Base-by-base conservation (phyloP, 2,888 invertebrate species). In the Anticlea derivata region DNA sequence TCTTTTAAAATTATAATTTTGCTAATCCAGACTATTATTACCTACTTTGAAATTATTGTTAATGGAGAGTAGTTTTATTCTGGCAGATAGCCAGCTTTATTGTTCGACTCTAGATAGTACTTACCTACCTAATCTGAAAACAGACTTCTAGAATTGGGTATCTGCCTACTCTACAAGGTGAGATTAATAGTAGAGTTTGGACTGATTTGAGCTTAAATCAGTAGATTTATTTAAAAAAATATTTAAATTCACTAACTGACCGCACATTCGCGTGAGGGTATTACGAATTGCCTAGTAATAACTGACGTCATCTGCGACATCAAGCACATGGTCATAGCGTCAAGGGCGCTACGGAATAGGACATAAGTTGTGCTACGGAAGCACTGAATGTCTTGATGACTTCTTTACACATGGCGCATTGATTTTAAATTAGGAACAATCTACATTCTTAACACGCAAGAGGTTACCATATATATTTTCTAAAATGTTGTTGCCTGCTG, bases 301-400 rank as follows among this genome's bases (percentile, higher is more conserved):
- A 30, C 1, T 60, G 60, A 61, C 59, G 57, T 61, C 52, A 61
- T 53, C 51, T 26, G 54, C 48, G 52, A 57, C 46, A 51, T 41
- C 41, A 51, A 51, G 45, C 47, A 53, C 61, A 69, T 65, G 66
- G 63, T 55, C 61, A 46, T 57, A 61, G 55, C 66, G 71, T 71
- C 74, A 74, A 71, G 73, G 74, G 53, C 50, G 23, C 11, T 10
- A 13, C 20, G 11, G 34, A 48, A 50, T n/a, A n/a, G n/a, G n/a
- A n/a, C n/a, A n/a, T n/a, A n/a, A n/a, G n/a, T n/a, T n/a, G n/a
- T 49, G 23, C 11, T 10, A 13, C 20, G 11, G 34, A 48, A 50
- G 41, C 45, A 40, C 31, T 29, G 48, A 51, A 55, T 53, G 40
- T 45, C 47, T 50, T 49, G 24, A 48, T 43, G 27, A 41, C 8